Base-by-base conservation (phyloP, 2,113 vertebrate genomes). In the Poecile atricapillus region DNA sequence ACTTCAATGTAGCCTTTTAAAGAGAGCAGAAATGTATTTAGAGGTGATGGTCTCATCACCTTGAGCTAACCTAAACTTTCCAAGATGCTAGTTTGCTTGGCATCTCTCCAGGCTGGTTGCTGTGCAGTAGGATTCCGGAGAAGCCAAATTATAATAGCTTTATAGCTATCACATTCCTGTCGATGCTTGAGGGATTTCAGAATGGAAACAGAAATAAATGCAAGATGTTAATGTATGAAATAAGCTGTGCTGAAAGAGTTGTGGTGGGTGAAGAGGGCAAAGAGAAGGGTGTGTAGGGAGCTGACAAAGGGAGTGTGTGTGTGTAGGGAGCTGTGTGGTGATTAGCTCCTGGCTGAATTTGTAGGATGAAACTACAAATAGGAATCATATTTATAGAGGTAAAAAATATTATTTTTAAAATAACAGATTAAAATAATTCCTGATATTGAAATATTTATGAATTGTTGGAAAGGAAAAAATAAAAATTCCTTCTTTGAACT, bases 181-280 rank as follows among this genome's bases (percentile, higher is more conserved):
- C 1, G 0, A 28, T 91, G 80, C 91, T 65, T 18, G 47, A 93
- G 83, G 37, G 63, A 70, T 85, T 95, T 83, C 39, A 70, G 84
- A 91, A 76, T 85, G 78, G 94, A 94, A 94, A 71, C 49, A 83
- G 67, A 83, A 90, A 69, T 68, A 79, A 94, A 73, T 83, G 73
- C 22, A 60, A 64, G 46, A 49, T 35, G 41, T 87, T 89, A 80
- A 80, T 21, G 22, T 60, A 73, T 49, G 74, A 53, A 83, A 63
- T 64, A 25, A 90, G 25, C 53, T 65, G 22, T 70, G 15, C 25
- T 64, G 3, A 0, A 30, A 47, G 64, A 43, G 22, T n/a, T 67
- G 19, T 21, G 16, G n/a, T 56, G 43, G 67, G 14, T 77, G 59
- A 83, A 85, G 59, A 70, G 63, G 41, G 30, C 67, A 50, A 17